phyloP scores from a whole-genome alignment of 2,888 invertebrate species.

The Clusia tigrina region DNA sequence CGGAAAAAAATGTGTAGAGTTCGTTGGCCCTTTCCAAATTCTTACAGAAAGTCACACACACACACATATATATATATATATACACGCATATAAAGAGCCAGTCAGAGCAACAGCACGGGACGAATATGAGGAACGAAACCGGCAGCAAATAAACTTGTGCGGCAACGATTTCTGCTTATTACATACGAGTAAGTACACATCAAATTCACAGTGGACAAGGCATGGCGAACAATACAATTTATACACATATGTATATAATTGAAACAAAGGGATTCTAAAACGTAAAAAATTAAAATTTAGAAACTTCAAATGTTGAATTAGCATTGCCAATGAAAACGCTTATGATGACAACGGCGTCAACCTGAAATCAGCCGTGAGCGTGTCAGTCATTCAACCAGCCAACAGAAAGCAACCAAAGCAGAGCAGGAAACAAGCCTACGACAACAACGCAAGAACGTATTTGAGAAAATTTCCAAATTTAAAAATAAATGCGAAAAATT shows the following conservation, averaged over 20 bases:
- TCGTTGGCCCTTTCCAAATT: slow-evolving; percentile 54
- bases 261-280: not conserved
- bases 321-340: too few species aligned
- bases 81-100: not conserved
- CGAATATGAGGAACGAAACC: not conserved
- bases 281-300: not conserved
- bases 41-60: not conserved
- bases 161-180: not conserved
- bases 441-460: not conserved
- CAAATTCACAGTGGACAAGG: not conserved
- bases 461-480: not conserved
- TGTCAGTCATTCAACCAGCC: not conserved
- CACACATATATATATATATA: too few species aligned
- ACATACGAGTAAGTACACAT: not conserved
- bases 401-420: too few species aligned
- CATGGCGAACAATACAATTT: not conserved
- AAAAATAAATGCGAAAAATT: not conserved
- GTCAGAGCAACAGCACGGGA: not conserved
- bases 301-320: not conserved
- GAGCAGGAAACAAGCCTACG: too few species aligned
- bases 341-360: not conserved
- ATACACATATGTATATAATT: not conserved
- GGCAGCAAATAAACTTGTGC: not conserved
- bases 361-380: not conserved
- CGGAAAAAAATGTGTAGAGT: slow-evolving; percentile 45